phyloP scores from a whole-genome alignment of 2,797 vertebrate species.

The Neosilurus hyrtlii region DNA sequence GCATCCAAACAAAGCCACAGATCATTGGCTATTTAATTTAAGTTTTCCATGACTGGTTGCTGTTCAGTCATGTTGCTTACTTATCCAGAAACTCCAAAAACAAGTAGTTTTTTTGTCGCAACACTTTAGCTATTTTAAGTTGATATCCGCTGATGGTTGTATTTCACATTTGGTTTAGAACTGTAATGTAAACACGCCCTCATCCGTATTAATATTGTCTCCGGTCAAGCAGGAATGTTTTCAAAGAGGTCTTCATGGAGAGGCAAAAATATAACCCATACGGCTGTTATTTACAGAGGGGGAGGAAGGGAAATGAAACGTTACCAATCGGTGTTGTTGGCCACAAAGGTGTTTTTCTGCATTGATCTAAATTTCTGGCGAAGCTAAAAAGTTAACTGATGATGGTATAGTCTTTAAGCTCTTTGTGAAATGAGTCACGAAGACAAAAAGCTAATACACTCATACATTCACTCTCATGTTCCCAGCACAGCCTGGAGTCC shows the following conservation, averaged over 20 bases:
- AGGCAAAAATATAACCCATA: background rate
- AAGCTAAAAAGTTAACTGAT: slow-evolving; percentile 57
- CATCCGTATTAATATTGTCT: background rate
- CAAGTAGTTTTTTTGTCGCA: too few species aligned
- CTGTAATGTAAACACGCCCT: background rate
- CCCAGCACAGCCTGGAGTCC: slow-evolving; percentile 43
- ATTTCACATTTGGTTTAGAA: background rate
- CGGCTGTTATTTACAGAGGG: background rate
- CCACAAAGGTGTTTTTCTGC: background rate
- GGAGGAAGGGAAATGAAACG: background rate
- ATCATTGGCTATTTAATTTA: background rate
- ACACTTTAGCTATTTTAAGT: background rate
- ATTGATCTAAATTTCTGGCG: background rate
- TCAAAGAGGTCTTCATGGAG: background rate
- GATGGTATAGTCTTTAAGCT: slow-evolving; percentile 57
- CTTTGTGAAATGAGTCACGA: slow-evolving; percentile 56
- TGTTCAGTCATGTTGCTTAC: background rate
- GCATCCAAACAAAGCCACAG: background rate
- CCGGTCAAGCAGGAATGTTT: background rate
- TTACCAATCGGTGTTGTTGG: too few species aligned
- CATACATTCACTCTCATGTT: slow-evolving; percentile 51
- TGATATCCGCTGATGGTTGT: too few species aligned
- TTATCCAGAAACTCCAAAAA: background rate
- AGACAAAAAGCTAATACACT: slow-evolving; percentile 58
- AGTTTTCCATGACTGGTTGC: background rate